Evolutionary conservation across 2,113 vertebrate species (phyloP).

Genomic region (Oryzias curvinotus): DNA sequence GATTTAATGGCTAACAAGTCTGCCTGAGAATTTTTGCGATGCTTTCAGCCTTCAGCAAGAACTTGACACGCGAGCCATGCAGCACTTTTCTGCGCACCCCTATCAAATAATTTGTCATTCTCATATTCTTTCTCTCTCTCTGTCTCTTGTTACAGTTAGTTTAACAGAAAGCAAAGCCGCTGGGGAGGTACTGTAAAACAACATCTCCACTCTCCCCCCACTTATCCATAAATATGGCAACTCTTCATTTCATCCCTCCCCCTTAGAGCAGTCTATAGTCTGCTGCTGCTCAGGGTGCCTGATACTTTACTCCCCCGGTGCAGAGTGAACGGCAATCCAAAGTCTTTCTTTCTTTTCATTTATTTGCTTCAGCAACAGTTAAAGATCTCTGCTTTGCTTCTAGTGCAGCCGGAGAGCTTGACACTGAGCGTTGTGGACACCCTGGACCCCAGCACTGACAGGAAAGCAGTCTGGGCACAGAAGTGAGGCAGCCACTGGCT

Average conservation of each 20-base stretch:
- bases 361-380: slow-evolving; percentile 29
- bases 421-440: slow-evolving; percentile 23
- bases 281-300: slow-evolving; percentile 13
- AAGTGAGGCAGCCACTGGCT: slow-evolving; percentile 19
- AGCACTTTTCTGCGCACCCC: neutral
- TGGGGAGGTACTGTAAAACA: slow-evolving; percentile 33
- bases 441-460: slow-evolving; percentile 19
- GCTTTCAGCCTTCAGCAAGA: too few relatives aligned
- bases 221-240: slow-evolving; percentile 36
- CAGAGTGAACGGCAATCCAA: slow-evolving; percentile 21
- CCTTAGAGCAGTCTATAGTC: slow-evolving; percentile 17
- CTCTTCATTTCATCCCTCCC: slow-evolving; percentile 27
- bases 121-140: slow-evolving; percentile 2
- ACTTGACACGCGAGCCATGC: too few relatives aligned
- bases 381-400: slow-evolving; percentile 23
- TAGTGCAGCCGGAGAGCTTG: slow-evolving; percentile 16
- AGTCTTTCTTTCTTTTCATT: slow-evolving; percentile 32
- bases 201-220: slow-evolving; percentile 23
- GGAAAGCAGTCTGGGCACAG: slow-evolving; percentile 37
- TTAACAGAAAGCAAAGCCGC: slow-evolving; percentile 45
- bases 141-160: slow-evolving; percentile 32
- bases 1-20: too few relatives aligned
- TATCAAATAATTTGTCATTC: slow-evolving; percentile 39
- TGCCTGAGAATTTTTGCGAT: too few relatives aligned
- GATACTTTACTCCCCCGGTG: slow-evolving; percentile 20